Evolutionary conservation across 1,140 invertebrate genomes (phyloP).

Genomic region (Cepaea nemoralis): DNA sequence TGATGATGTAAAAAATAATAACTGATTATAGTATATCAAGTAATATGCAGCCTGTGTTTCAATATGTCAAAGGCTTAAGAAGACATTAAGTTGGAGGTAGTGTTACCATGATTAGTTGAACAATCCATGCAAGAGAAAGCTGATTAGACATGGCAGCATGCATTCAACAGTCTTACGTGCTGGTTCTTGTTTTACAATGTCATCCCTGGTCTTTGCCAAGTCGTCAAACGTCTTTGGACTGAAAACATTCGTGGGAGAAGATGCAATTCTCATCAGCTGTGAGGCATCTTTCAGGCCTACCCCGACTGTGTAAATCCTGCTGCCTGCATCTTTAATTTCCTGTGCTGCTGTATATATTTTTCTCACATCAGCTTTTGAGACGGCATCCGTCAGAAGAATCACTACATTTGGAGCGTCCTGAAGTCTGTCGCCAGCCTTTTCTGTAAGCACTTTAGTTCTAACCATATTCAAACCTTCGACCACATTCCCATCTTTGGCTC

Average conservation of each 20-base stretch:
- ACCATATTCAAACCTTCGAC: conserved; percentile 53
- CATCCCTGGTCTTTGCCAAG: not conserved
- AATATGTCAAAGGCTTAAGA: no score
- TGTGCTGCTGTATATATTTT: conserved; percentile 42
- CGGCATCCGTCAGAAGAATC: conserved; percentile 58
- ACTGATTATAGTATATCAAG: no score
- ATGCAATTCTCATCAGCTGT: conserved; percentile 38
- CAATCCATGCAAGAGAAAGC: no score
- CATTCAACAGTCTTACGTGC: conserved; percentile 6
- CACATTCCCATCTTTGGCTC: conserved; percentile 36
- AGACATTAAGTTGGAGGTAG: no score
- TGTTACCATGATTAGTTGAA: no score
- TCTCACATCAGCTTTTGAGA: conserved; percentile 31
- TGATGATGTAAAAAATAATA: no score
- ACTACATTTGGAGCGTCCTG: conserved; percentile 54
- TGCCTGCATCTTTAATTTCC: conserved; percentile 47
- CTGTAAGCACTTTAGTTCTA: conserved; percentile 47
- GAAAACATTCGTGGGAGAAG: not conserved
- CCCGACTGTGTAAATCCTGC: conserved; percentile 52
- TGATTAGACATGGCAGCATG: not conserved
- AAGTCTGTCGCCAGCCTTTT: conserved; percentile 49
- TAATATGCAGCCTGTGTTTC: no score
- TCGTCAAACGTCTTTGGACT: not conserved
- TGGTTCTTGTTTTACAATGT: not conserved
- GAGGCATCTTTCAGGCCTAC: conserved; percentile 41